Base-by-base conservation (phyloP, 2,113 vertebrate genomes). In the Xenopus laevis region DNA sequence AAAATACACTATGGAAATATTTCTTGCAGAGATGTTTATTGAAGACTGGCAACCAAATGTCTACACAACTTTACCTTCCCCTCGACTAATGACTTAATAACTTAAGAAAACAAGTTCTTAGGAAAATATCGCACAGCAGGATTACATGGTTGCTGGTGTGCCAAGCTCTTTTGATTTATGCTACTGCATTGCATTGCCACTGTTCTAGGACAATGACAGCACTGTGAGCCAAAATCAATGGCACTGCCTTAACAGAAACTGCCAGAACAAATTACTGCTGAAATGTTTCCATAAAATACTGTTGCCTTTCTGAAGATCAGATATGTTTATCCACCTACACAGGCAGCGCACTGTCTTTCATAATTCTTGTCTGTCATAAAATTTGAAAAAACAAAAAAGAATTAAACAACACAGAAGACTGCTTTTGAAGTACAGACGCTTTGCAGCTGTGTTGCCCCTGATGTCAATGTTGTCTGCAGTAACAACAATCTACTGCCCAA, bases 31-130 rank as follows among this genome's bases (percentile, higher is more conserved):
- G 6, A 40, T 40, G 33, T 40, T 40, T 40, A 3, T 40, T 2
- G 8, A 50, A 50, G 47, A 59, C 23, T 12, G 50, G 58, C 53
- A 52, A 61, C 47, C 30, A 18, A 23, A 53, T 68, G 23, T 52
- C 21, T 57, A 47, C 55, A 47, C 47, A 50, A 16, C 65, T 61
- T 45, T 74, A 68, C 13, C 53, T 58, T 46, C 15, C n/a, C 4
- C 16, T 47, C 18, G 17, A 27, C 40, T 67, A 60, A 67, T 74
- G 55, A 67, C 40, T 74, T 66, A 71, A 62, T 50, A 50, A 50
- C 47, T 50, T 16, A 40, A 40, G 40, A 60, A 71, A 61, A 71
- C 46, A 3, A 63, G 23, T 44, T 15, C 33, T 64, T 18, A 55
- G 30, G 61, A 55, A 64, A 57, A 40, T 18, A n/a, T 60, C 45